Percentiles rank a stretch among this genome's conserved stretches.
Evolutionary conservation across 2,113 vertebrate species (phyloP).

Genomic region (Miniopterus natalensis): DNA sequence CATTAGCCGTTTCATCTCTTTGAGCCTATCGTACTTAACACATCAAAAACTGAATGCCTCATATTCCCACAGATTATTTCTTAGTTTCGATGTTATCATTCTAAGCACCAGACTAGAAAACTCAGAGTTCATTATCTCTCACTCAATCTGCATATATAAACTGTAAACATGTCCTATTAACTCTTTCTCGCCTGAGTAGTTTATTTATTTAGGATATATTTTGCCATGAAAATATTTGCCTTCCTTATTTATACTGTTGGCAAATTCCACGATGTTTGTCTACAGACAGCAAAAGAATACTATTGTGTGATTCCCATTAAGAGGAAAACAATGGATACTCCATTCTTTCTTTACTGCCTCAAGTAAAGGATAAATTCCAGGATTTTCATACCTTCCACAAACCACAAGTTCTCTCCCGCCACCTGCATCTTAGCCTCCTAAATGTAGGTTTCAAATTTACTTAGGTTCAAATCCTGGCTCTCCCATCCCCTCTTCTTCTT

Average conservation of each 20-base stretch:
- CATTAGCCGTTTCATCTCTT: neutral
- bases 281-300: neutral
- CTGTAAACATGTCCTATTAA: neutral
- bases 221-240: neutral
- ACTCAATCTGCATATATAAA: neutral
- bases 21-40: neutral
- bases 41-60: neutral
- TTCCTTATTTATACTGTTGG: neutral
- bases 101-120: neutral
- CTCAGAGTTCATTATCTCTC: neutral
- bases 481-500: neutral
- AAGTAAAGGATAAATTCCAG: neutral
- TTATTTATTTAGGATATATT: neutral
- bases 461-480: neutral
- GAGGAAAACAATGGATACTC: neutral
- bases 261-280: conserved; percentile 9
- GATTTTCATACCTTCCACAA: neutral
- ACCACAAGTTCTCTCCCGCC: neutral
- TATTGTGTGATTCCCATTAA: neutral
- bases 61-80: neutral
- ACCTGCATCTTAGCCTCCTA: neutral
- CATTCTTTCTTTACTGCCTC: conserved; percentile 22
- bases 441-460: neutral
- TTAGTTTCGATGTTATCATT: neutral
- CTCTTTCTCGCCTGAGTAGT: neutral